Percentiles rank a stretch among this genome's conserved stretches.
phyloP scores from a whole-genome alignment of 2,113 vertebrate genomes.

The Hydrolagus affinis region DNA sequence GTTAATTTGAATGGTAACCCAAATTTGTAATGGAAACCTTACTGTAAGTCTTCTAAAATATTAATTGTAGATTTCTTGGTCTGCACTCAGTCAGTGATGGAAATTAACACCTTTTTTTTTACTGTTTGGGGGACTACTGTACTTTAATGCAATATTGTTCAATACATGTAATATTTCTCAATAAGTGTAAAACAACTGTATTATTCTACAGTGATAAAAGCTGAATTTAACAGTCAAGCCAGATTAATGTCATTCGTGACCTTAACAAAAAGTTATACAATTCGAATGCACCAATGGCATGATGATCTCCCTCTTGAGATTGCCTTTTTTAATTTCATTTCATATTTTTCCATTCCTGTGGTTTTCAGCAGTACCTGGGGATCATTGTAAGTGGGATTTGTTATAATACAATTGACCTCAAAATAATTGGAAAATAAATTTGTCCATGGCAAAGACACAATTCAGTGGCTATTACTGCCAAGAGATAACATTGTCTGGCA shows the following conservation, averaged over 20 bases:
- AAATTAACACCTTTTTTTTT: too few relatives aligned
- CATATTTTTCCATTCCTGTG: background rate
- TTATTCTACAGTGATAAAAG: background rate
- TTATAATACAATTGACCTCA: constrained; percentile 40
- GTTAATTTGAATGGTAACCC: too few relatives aligned
- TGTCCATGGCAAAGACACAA: constrained; percentile 39
- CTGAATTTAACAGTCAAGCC: background rate
- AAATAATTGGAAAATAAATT: constrained; percentile 43
- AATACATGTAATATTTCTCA: background rate
- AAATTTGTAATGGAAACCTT: too few relatives aligned
- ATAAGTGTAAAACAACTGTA: too few relatives aligned
- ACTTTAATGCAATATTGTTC: background rate
- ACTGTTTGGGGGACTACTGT: too few relatives aligned
- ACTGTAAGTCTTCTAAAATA: too few relatives aligned
- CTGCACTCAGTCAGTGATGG: too few relatives aligned
- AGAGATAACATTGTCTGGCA: constrained; percentile 26
- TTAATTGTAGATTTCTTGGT: too few relatives aligned
- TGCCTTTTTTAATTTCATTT: background rate
- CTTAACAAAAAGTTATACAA: background rate
- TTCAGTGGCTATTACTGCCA: constrained; percentile 36
- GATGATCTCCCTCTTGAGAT: background rate
- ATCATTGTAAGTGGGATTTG: background rate
- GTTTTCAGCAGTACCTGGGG: background rate
- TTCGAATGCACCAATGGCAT: background rate
- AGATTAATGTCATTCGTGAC: background rate